Base-by-base conservation (phyloP, 2,113 vertebrate species). In the Daphoenositta chrysoptera region DNA sequence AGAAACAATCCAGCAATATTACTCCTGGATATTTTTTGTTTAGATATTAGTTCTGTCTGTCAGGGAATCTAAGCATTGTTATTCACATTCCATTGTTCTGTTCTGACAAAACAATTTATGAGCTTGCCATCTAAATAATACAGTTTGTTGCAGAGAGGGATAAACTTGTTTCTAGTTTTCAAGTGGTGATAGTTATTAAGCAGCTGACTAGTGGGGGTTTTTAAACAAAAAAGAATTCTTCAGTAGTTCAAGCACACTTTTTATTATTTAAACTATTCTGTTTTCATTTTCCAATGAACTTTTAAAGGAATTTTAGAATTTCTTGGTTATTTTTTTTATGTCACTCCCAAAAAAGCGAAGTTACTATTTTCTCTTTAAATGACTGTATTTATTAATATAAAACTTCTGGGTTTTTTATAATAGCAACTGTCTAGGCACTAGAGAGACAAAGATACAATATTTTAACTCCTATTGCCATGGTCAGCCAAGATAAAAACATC, bases 91-190 rank as follows among this genome's bases (percentile, higher is more conserved):
- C 48, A 72, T 42, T 83, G 37, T 85, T 73, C 66, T 93, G 47
- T 75, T 93, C 66, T 92, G 89, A 85, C 33, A 89, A 90, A 76
- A 26, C 35, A 87, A 94, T 96, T 82, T 81, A 89, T 50, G 75
- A 90, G 76, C 83, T 87, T 89, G 51, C 39, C 87, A 88, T 63
- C 69, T 92, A 92, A 81, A 83, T 56, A 90, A 79, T 8, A 76
- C 0, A 11, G 11, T 61, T 78, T 78, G 58, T 48, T 92, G 70
- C 60, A 65, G 27, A 35, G 33, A 79, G n/a, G 93, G 40, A 50
- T 85, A 68, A 80, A 42, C 11, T 39, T 12, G 10, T 63, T 88
- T 90, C 37, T 40, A 23, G 40, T 72, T 87, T 95, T 80, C 60
- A 64, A 26, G n/a, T 39, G 27, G 7, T 15, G 11, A 70, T 5